Evolutionary conservation across 2,113 vertebrate species (phyloP).

Genomic region (Indicator indicator): DNA sequence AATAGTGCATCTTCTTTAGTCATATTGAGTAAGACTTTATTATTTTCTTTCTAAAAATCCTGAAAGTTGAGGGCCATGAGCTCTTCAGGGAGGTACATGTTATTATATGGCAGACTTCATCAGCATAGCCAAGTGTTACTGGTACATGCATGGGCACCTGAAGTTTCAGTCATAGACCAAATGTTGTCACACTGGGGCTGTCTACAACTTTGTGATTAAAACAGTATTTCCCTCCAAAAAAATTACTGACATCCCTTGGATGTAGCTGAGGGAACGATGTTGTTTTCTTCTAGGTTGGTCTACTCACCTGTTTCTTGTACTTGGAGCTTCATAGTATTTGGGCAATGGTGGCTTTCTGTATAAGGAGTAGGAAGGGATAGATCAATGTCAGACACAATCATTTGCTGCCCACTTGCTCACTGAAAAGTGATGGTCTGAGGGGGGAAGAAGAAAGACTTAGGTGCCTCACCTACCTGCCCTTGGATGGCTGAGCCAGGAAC

Average conservation of each 20-base stretch:
- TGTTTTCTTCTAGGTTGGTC: background rate
- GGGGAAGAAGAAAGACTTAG: background rate
- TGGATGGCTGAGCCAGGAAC: background rate
- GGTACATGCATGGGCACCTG: background rate
- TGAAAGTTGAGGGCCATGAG: background rate
- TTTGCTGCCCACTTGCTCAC: background rate
- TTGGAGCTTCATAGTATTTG: fast-evolving
- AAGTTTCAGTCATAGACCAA: fast-evolving
- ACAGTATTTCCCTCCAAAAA: background rate
- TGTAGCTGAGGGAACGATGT: background rate
- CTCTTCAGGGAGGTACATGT: background rate
- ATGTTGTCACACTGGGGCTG: background rate
- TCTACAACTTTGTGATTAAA: background rate
- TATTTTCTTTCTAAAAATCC: background rate
- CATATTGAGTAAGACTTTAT: background rate
- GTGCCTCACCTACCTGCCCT: background rate
- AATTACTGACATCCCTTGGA: background rate
- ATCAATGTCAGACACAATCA: background rate
- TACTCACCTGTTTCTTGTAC: background rate
- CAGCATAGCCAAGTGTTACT: background rate
- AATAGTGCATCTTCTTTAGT: background rate
- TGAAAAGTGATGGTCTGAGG: background rate
- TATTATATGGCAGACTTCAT: background rate
- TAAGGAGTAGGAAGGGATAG: background rate
- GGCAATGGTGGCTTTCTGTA: background rate